Conservation (phyloP, 1,140 invertebrate species). For the Lepidurus packardi region DNA sequence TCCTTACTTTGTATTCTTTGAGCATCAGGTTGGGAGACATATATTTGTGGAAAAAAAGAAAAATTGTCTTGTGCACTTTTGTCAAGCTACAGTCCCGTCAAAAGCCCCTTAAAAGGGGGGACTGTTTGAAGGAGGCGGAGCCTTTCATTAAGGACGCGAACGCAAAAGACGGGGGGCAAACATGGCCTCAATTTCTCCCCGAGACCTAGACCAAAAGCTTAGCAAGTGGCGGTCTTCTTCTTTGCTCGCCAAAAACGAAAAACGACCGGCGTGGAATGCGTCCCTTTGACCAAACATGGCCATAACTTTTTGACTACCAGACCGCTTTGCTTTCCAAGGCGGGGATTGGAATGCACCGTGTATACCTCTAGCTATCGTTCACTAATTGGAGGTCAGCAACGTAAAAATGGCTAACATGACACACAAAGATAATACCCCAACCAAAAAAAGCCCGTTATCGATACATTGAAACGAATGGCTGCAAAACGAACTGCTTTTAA, state of each 20-base stretch:
- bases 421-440: neutral
- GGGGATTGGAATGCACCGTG: conserved; percentile 11
- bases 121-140: neutral
- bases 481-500: too few species aligned
- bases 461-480: neutral
- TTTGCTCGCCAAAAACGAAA: conserved; percentile 19
- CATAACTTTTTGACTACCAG: conserved; percentile 5
- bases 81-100: neutral
- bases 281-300: conserved; percentile 21
- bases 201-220: neutral
- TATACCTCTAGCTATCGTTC: neutral
- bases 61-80: neutral
- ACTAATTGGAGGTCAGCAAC: conserved; percentile 19
- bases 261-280: conserved; percentile 16
- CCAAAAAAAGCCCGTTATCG: neutral
- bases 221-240: conserved; percentile 19
- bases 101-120: neutral
- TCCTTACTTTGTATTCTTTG: too few species aligned
- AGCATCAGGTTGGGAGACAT: neutral
- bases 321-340: conserved; percentile 6
- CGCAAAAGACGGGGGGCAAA: neutral
- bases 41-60: neutral
- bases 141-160: conserved; percentile 12
- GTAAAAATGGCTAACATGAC: neutral
- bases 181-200: conserved; percentile 13